A percentile compares a stretch with the other conserved stretches of the same genome.
phyloP scores from a whole-genome alignment of 2,113 vertebrate species.

The Eulacestoma nigropectus region DNA sequence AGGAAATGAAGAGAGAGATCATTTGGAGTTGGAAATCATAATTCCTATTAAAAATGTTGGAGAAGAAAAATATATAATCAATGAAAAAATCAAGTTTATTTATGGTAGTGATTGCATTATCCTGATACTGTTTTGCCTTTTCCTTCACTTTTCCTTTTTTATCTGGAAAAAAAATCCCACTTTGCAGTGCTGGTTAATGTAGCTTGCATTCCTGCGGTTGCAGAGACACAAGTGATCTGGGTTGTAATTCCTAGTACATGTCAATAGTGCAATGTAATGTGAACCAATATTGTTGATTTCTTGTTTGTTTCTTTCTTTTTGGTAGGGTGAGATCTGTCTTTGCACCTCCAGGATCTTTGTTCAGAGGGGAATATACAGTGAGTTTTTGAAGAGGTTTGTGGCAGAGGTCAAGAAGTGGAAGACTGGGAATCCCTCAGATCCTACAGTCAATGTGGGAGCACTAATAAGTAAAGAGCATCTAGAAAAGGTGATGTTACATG shows the following conservation, averaged over 20 bases:
- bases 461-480: slow-evolving; percentile 94
- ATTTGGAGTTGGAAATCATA: neutral
- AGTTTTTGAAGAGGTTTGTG: slow-evolving; percentile 90
- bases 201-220: neutral
- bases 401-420: slow-evolving; percentile 86
- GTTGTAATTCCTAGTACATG: neutral
- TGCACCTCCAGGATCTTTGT: slow-evolving; percentile 97
- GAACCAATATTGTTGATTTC: neutral
- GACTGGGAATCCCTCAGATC: slow-evolving; percentile 83
- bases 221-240: neutral
- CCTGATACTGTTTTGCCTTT: neutral
- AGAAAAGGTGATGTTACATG: slow-evolving; percentile 79
- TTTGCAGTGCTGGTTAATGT: neutral
- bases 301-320: neutral
- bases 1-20: neutral
- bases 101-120: neutral
- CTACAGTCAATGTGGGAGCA: slow-evolving; percentile 78
- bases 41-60: neutral
- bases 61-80: neutral
- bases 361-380: slow-evolving; percentile 82
- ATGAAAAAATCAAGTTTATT: neutral
- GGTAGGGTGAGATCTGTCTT: slow-evolving; percentile 93
- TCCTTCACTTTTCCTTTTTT: neutral
- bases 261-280: neutral
- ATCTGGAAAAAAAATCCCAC: neutral